Evolutionary conservation across 2,113 vertebrate species (phyloP), one percentile per base, ranked within the genome.

Genomic region (Psammodynastes pulverulentus): DNA sequence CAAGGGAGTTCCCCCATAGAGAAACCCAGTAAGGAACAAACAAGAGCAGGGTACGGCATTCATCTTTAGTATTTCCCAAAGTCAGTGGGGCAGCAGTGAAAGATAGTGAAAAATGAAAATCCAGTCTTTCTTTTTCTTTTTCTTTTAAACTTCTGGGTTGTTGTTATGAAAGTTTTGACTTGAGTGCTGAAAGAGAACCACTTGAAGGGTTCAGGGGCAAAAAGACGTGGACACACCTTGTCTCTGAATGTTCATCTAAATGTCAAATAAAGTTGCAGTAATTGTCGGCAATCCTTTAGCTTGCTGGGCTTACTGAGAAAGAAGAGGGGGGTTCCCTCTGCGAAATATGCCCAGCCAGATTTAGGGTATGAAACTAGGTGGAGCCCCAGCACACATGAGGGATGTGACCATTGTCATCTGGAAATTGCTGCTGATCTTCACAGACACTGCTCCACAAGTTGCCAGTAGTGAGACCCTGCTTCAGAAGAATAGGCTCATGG

Each of bases 1-100:
- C 67, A 5, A 89, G 94, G 95, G 95, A 96, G 93, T 96, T 96
- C 95, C 96, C 72, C 89, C 92, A 89, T 45, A 94, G 3, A 72
- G 67, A 89, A 91, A 93, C 92, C 94, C 24, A 2, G 43, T 79
- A 62, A 91, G 88, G 94, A 94, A 92, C 54, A 67, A 93, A 87
- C 6, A 91, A 48, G 53, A n/a, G n/a, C 4, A 86, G 10, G 7
- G 15, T 43, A 9, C 91, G 91, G 53, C 29, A 34, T 53, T 49
- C 84, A n/a, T 48, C 87, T 84, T 72, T 29, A 79, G 91, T 90
- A 92, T 93, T 95, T 58, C 93, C 94, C 92, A 87, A 91, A 93
- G 62, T n/a, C 29, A 67, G 12, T 5, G 86, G 93, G 93, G 87
- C 88, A 90, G 9, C 7, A 52, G 24, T 3, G 86, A 56, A 56